Conservation (phyloP, 2,888 invertebrate genomes). For the Cepaea hortensis region DNA sequence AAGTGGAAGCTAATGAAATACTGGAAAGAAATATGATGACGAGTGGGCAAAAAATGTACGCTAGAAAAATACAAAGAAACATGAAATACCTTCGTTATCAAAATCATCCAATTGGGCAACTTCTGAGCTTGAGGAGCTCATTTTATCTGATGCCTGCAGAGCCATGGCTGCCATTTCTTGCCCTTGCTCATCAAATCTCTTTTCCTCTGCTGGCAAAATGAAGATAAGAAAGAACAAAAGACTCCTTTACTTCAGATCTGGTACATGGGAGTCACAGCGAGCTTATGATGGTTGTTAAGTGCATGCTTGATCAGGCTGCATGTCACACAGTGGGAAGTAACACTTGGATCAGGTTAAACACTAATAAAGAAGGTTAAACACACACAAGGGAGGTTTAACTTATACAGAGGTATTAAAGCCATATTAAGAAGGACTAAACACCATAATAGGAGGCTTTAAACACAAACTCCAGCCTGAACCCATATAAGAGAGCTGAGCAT, state of each 20-base stretch:
- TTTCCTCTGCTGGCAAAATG: constrained; percentile 21
- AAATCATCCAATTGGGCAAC: constrained; percentile 70
- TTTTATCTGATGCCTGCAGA: constrained; percentile 58
- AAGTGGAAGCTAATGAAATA: constrained; percentile 32
- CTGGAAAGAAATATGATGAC: constrained; percentile 31
- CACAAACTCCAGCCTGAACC: too few species aligned
- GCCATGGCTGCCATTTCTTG: constrained; percentile 39
- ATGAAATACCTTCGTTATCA: constrained; percentile 61
- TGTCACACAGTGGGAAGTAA: too few species aligned
- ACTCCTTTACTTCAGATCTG: neutral
- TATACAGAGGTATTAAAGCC: too few species aligned
- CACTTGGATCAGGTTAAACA: too few species aligned
- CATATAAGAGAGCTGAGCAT: too few species aligned
- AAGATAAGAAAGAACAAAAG: neutral
- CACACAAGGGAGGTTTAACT: too few species aligned
- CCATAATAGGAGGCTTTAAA: too few species aligned
- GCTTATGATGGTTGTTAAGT: neutral
- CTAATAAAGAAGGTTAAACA: too few species aligned
- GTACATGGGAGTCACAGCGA: neutral
- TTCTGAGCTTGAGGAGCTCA: constrained; percentile 70
- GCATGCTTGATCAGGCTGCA: neutral
- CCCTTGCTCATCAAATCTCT: constrained; percentile 1
- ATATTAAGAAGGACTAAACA: too few species aligned
- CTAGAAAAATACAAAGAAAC: constrained; percentile 24
- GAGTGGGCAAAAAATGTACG: constrained; percentile 28